Base-by-base conservation (phyloP, 2,888 invertebrate species). In the Hypomecis punctinalis region DNA sequence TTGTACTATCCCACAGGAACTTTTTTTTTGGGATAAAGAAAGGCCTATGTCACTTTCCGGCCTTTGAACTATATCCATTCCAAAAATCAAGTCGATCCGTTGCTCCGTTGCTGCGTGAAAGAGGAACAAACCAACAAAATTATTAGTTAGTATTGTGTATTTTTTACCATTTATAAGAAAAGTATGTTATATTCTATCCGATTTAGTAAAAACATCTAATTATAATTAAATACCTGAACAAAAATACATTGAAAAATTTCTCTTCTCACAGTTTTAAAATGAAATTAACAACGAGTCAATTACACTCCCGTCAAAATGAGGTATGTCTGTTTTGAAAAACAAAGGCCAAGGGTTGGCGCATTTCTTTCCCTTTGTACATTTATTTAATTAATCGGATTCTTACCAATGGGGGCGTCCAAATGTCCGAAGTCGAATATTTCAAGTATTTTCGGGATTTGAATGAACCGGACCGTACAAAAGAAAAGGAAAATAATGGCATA, bases 361-460 rank as follows among this genome's bases (percentile, higher is more conserved):
- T 89, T 89, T 90, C 88, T 90, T 90, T 87, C 86, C 81, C 80
- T 83, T 85, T 85, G 86, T 88, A 84, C 88, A 88, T 91, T 89
- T 88, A 90, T 92, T 92, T 90, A 91, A 93, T 93, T 93, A 91
- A 90, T 91, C 83, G 89, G 86, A 93, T 93, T 93, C 91, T 91
- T 93, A 91, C 83, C 82, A 88, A 81, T 90, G 85, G 86, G 84
- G 86, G 83, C 90, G 89, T 87, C 86, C 86, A 81, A 88, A 89
- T 90, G 83, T 84, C 89, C 85, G 67, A 81, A 86, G 82, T 60
- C 54, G 61, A 49, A 67, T 63, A 60, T 62, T 56, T 52, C 47
- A 52, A 52, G 43, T 57, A 59, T 56, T 54, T 58, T 59, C 11
- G 63, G 59, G 49, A 59, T 63, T 10, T 43, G 39, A 63, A 63